Evolutionary conservation across 2,888 invertebrate species (phyloP), one percentile per base, ranked within the genome.

Genomic region (Ellobium chinense): DNA sequence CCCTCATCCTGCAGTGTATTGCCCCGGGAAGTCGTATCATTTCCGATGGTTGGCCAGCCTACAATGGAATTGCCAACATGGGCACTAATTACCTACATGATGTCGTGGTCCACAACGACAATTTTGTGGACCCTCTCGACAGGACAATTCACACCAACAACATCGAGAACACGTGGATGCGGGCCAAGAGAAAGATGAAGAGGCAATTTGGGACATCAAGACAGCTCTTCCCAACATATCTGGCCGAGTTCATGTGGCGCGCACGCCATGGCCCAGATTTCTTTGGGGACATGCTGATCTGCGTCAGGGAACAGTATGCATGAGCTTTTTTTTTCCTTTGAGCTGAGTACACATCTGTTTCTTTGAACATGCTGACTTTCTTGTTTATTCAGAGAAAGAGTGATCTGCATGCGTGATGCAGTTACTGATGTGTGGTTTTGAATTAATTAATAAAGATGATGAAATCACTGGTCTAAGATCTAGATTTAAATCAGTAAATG

Each of bases 191-290:
- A 62, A 74, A 74, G 24, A 24, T 73, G 21, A 60, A 36, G 39
- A 18, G 73, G n/a, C 73, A 73, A 60, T 73, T 73, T 56, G 73
- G 73, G 7, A 73, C 73, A n/a, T 73, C 73, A 24, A 12, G 27
- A n/a, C 36, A 2, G 18, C 37, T 60, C 18, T 73, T 73, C 37
- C 37, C 18, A 34, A 56, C 73, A 3, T 73, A 73, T 37, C 36
- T 73, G 27, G 7, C 7, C 21, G 60, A 60, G 21, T 60, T 60
- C n/a, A 14, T 60, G 60, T 60, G 60, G 60, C n/a, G n/a, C n/a
- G n/a, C n/a, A n/a, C n/a, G n/a, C n/a, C n/a, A n/a, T n/a, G n/a
- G n/a, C n/a, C n/a, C n/a, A n/a, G n/a, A n/a, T n/a, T n/a, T n/a
- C n/a, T n/a, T n/a, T n/a, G n/a, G n/a, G n/a, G n/a, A n/a, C n/a